Evolutionary conservation across 2,888 invertebrate species (phyloP).

Genomic region (Stenoptilia bipunctidactyla): DNA sequence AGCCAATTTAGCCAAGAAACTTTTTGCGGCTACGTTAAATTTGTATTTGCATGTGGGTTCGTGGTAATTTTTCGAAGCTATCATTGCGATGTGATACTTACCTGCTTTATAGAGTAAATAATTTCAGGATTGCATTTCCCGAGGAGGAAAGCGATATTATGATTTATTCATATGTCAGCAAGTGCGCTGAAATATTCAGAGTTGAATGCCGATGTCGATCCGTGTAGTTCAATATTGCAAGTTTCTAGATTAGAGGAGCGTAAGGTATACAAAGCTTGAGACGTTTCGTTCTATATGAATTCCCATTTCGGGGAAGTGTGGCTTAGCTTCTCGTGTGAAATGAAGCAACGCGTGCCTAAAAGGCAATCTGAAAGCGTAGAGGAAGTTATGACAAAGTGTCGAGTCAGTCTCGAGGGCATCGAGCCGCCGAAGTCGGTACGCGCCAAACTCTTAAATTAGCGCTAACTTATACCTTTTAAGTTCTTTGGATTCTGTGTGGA

Average conservation of each 20-base stretch:
- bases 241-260: neutral
- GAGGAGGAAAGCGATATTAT: neutral
- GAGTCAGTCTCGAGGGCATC: conserved; percentile 35
- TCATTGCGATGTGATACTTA: too few species aligned
- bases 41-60: too few species aligned
- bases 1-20: conserved; percentile 40
- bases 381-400: conserved; percentile 56
- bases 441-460: conserved; percentile 64
- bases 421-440: conserved; percentile 27
- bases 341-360: conserved; percentile 1
- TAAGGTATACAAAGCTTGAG: neutral
- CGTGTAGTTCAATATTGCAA: neutral
- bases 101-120: neutral
- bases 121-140: neutral
- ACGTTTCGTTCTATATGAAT: neutral
- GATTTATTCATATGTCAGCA: neutral
- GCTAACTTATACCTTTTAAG: conserved; percentile 63
- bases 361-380: conserved; percentile 18
- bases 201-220: neutral
- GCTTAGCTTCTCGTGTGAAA: neutral
- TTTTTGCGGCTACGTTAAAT: conserved; percentile 15
- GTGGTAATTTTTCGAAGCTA: too few species aligned
- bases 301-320: neutral
- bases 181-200: neutral
- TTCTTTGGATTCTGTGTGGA: conserved; percentile 65